phyloP scores from a whole-genome alignment of 2,888 invertebrate species.

The Eupelmus urozonus region DNA sequence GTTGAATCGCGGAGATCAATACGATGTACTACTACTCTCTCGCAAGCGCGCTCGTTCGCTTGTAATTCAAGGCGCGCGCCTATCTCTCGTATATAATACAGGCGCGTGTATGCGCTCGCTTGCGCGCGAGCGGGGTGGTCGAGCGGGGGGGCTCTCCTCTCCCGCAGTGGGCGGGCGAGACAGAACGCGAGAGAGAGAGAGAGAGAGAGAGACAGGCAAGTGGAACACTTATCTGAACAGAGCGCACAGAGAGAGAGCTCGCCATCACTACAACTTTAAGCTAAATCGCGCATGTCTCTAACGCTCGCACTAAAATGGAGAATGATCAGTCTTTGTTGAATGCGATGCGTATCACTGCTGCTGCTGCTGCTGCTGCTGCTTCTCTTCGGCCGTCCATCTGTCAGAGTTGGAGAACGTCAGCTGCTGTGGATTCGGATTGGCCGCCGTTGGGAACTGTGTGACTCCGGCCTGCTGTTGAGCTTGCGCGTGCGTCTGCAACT shows the following conservation, averaged over 20 bases:
- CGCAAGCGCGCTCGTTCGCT: conserved; percentile 58
- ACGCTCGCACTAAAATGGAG: conserved; percentile 46
- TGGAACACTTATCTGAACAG: conserved; percentile 44
- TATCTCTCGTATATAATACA: conserved; percentile 30
- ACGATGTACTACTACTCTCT: conserved; percentile 66
- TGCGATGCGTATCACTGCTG: conserved; percentile 39
- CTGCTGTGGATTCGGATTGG: conserved; percentile 49
- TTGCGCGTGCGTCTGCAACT: conserved; percentile 65
- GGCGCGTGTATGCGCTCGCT: neutral
- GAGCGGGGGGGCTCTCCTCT: conserved; percentile 61
- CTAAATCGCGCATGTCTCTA: conserved; percentile 17
- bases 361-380: conserved; percentile 57
- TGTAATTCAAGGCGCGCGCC: conserved; percentile 45
- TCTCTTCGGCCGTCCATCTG: conserved; percentile 70
- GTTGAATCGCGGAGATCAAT: conserved; percentile 75
- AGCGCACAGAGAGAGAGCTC: too few species aligned
- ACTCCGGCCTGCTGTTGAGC: conserved; percentile 51
- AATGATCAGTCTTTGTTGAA: conserved; percentile 13
- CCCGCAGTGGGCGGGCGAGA: conserved; percentile 47
- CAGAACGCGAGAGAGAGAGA: neutral
- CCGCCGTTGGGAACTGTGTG: neutral
- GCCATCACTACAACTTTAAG: conserved; percentile 21
- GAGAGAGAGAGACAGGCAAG: conserved; percentile 13
- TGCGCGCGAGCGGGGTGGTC: neutral
- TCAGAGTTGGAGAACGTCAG: conserved; percentile 66